Base-by-base conservation (phyloP, 1,140 invertebrate genomes). In the Oncopodura yosiiana region DNA sequence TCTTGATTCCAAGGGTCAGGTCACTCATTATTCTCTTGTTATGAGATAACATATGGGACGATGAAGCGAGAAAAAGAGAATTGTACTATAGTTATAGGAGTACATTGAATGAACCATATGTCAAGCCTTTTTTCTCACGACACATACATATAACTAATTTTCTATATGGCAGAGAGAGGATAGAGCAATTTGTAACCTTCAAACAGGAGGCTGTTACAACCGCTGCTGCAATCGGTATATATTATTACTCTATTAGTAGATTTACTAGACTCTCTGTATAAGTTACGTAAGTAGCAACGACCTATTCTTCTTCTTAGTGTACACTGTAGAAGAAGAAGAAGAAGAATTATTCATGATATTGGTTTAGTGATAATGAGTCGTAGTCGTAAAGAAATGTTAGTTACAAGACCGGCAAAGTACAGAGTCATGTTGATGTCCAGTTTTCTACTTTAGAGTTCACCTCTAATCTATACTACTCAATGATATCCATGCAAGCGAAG, bases 401-500 rank as follows among this genome's bases (percentile, higher is more conserved):
- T n/a, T 12, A 39, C 12, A 39, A 5, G 12, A 26, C 39, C 49
- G 37, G 49, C 49, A 51, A 51, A 51, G 49, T 53, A 53, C 29
- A 51, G 50, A 53, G 50, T 53, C 50, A 53, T 53, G 50, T 53
- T 30, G 29, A 43, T n/a, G 41, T 26, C 50, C 34, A 53, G 44
- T 53, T 41, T 43, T 43, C 50, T 24, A 39, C 50, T 43, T 44
- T 30, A 30, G 21, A 32, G 21, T 29, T 41, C 29, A n/a, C n/a
- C n/a, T n/a, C n/a, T n/a, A n/a, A n/a, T n/a, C n/a, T n/a, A n/a
- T n/a, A n/a, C n/a, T 39, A 16, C 16, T 8, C 21, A 39, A 39
- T 16, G 5, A 39, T 39, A 16, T 16, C 4, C 37, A n/a, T n/a
- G 36, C 36, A 11, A 11, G 4, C n/a, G 3, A 11, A n/a, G 12